Evolutionary conservation across 2,797 vertebrate genomes (phyloP).

Genomic region (Aythya fuligula): DNA sequence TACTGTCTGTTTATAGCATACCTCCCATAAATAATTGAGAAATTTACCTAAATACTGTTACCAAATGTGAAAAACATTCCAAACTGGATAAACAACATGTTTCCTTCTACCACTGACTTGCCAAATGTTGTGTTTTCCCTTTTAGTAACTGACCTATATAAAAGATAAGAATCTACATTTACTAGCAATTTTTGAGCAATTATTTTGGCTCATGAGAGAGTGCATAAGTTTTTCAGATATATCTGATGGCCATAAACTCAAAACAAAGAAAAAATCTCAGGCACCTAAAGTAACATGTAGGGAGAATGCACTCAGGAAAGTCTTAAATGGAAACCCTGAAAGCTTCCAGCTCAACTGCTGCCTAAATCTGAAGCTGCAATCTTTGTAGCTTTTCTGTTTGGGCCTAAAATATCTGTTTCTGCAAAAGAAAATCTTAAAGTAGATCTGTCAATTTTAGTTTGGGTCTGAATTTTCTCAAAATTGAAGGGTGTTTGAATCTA

Average conservation of each 20-base stretch:
- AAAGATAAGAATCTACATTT: not conserved
- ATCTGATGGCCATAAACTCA: not conserved
- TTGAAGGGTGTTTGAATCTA: not conserved
- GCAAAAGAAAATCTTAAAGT: not conserved
- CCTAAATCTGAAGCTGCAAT: not conserved
- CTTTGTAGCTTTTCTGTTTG: not conserved
- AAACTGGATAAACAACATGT: not conserved
- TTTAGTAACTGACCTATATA: not conserved
- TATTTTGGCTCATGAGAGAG: not conserved
- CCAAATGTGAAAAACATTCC: not conserved
- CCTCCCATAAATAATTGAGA: not conserved
- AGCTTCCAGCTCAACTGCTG: not conserved
- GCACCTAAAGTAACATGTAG: not conserved
- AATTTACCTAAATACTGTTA: not conserved
- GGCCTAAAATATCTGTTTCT: not conserved
- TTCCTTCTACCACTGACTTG: not conserved
- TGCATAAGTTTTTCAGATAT: not conserved
- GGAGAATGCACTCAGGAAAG: not conserved
- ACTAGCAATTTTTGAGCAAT: not conserved
- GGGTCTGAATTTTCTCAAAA: not conserved
- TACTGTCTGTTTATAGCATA: not conserved
- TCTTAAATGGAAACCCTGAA: not conserved
- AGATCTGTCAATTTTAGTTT: not conserved
- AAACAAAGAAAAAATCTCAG: not conserved
- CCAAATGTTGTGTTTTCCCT: not conserved